These are phyloP conservation scores for Camponotus pennsylvanicus DNA, from an alignment of 1,140 invertebrate genomes.

Conservation along the genomic window DNA sequence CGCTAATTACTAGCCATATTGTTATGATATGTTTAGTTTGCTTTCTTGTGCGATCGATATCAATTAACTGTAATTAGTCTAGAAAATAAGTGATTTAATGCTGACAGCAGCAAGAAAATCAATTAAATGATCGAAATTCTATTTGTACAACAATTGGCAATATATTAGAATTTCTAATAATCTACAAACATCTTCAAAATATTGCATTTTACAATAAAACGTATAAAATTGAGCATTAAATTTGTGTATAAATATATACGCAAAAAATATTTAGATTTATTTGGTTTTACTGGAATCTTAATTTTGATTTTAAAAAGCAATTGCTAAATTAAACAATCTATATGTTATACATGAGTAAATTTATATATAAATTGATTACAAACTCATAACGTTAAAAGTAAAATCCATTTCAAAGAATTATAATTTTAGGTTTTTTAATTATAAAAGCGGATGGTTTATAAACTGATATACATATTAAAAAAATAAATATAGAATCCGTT, in stretches of 20 bases:
- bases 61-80: too few species aligned
- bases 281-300: background rate
- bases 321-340: background rate
- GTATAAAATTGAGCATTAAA: background rate
- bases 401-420: background rate
- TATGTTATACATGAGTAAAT: background rate
- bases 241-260: background rate
- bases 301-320: background rate
- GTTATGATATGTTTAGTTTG: background rate
- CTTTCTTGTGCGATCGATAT: constrained; percentile 14
- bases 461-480: background rate
- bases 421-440: background rate
- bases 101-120: background rate
- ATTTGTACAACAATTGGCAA: background rate
- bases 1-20: background rate
- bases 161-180: background rate
- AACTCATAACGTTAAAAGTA: background rate
- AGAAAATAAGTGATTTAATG: background rate
- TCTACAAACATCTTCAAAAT: background rate
- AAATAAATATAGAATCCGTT: background rate
- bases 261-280: background rate
- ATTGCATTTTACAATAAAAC: background rate
- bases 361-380: background rate
- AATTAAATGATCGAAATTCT: background rate
- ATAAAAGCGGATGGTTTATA: background rate